phyloP scores from a whole-genome alignment of 2,113 vertebrate genomes.

The Mugil cephalus region DNA sequence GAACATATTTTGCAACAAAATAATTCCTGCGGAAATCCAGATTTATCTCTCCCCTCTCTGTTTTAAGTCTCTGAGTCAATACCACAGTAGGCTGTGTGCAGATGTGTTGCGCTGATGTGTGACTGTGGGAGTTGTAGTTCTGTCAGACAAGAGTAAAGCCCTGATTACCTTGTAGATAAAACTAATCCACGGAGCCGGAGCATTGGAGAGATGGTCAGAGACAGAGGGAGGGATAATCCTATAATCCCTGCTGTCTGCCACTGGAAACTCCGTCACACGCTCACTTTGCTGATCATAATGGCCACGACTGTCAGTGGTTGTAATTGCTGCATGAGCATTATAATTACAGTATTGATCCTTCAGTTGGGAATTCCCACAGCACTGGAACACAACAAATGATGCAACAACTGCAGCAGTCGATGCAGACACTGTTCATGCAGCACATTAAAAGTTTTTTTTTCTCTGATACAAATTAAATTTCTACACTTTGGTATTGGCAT shows the following conservation, averaged over 20 bases:
- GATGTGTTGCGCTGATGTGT: constrained; percentile 15
- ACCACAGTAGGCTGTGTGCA: background rate
- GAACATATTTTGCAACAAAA: constrained; percentile 9
- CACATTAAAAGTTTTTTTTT: background rate
- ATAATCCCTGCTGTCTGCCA: constrained; percentile 54
- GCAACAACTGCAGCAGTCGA: constrained; percentile 1
- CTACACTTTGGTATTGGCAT: too few species aligned
- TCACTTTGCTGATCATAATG: constrained; percentile 27
- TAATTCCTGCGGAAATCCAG: constrained; percentile 19
- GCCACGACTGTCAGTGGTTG: constrained; percentile 11
- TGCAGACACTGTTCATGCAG: background rate
- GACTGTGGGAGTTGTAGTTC: constrained; percentile 60
- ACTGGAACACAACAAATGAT: constrained; percentile 5
- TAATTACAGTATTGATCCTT: constrained; percentile 55
- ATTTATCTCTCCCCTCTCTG: constrained; percentile 23
- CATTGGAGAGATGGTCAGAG: constrained; percentile 41
- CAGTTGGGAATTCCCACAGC: constrained; percentile 23
- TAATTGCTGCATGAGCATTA: constrained; percentile 32
- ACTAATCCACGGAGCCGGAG: constrained; percentile 52
- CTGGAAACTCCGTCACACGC: constrained; percentile 36
- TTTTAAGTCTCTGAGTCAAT: constrained; percentile 34
- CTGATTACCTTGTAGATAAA: constrained; percentile 67
- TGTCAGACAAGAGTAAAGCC: constrained; percentile 52
- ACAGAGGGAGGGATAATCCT: constrained; percentile 50
- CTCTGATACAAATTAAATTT: background rate